A percentile compares a stretch with the other conserved stretches of the same genome.
phyloP scores from a whole-genome alignment of 2,888 invertebrate species.

The Amblyjoppa fuscipennis region DNA sequence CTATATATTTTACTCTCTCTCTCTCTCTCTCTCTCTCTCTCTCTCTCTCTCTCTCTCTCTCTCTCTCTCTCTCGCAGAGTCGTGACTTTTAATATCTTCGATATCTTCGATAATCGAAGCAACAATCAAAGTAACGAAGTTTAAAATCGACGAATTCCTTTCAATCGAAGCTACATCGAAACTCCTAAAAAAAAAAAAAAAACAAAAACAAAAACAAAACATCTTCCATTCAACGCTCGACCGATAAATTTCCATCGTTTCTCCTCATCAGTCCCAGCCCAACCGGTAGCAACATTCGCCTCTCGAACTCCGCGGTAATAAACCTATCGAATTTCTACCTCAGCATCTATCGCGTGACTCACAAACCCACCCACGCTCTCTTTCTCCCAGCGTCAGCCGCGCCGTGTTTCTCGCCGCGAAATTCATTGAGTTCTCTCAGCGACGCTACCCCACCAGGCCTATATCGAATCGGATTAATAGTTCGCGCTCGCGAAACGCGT shows the following conservation, averaged over 20 bases:
- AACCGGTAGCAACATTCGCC: neutral
- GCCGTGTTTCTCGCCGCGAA: neutral
- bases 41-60: too few relatives aligned
- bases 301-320: neutral
- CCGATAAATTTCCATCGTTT: neutral
- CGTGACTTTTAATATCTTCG: too few relatives aligned
- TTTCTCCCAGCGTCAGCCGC: neutral
- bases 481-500: slow-evolving; percentile 77
- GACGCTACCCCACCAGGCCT: slow-evolving; percentile 39
- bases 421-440: slow-evolving; percentile 12
- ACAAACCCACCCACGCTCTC: neutral
- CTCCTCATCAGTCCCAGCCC: neutral
- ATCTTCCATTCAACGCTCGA: neutral
- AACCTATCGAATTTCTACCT: slow-evolving; percentile 13
- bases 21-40: too few relatives aligned
- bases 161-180: too few relatives aligned
- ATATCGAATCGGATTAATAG: slow-evolving; percentile 77
- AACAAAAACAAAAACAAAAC: neutral
- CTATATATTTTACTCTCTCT: too few relatives aligned
- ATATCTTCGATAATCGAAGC: too few relatives aligned
- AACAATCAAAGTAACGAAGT: too few relatives aligned
- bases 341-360: neutral
- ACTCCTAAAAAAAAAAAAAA: neutral
- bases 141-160: too few relatives aligned
- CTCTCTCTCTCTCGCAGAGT: too few relatives aligned